Evolutionary conservation across 1,140 invertebrate species (phyloP), one percentile per base, ranked within the genome.

Genomic region (Coptotermes formosanus): DNA sequence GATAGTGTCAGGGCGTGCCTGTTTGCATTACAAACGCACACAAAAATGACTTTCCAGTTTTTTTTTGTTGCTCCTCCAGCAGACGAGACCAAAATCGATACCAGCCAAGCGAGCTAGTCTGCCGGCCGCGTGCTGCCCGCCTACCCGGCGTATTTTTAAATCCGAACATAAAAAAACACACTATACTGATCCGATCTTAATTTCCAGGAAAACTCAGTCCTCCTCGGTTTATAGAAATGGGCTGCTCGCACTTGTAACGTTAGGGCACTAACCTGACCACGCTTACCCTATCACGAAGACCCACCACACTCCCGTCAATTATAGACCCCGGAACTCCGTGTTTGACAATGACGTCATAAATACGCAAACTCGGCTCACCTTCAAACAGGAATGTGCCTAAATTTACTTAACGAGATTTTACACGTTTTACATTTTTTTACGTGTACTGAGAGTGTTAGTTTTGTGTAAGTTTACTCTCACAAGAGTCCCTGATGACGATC

Each of bases 121-220:
- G 12, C 19, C 59, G 25, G 59, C 59, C 59, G 59, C 59, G 59
- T 64, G 64, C 64, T 75, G 64, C 30, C 7, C 64, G 64, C 64
- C 64, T 75, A 25, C 64, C 64, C n/a, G 16, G 64, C 64, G 64
- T 75, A 75, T 75, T 75, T 75, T 75, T 75, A 75, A 75, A 75
- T 75, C n/a, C 64, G 64, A 25, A 75, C 64, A 75, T 0, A 75
- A 75, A 64, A 64, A 64, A 64, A 21, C 59, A 64, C 59, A 75
- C 64, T n/a, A 75, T 75, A 75, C 64, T 75, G 64, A 75, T 75
- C n/a, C 64, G 64, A 75, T 75, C 64, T 75, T 75, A 75, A 75
- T 30, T 75, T 75, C 25, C 64, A 30, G 64, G 64, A 75, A 75
- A 75, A 75, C 2, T 8, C 25, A 30, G n/a, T 75, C 3, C 25